Conservation (phyloP, 2,113 vertebrate species). For the Megaleporinus macrocephalus region DNA sequence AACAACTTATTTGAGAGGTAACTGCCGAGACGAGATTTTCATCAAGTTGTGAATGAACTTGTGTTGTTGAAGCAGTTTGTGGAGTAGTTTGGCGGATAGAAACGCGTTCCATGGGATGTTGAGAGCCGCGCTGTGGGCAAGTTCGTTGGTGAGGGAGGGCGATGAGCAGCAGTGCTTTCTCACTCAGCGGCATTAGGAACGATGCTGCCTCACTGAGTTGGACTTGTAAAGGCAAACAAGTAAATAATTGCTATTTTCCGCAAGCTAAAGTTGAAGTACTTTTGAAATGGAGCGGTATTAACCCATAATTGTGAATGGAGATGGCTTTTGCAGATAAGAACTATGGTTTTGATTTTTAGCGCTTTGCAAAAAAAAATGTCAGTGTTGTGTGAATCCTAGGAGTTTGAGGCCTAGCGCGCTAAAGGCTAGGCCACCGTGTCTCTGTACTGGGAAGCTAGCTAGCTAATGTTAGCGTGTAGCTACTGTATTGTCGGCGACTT, state of each 20-base stretch:
- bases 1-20: conserved; percentile 79
- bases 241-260: conserved; percentile 66
- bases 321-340: conserved; percentile 26
- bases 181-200: conserved; percentile 54
- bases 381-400: conserved; percentile 72
- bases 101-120: conserved; percentile 64
- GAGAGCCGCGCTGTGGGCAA: conserved; percentile 69
- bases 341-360: conserved; percentile 59
- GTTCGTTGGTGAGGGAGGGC: conserved; percentile 65
- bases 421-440: conserved; percentile 52
- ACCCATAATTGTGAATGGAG: not conserved
- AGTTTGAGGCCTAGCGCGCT: conserved; percentile 78
- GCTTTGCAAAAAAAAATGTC: conserved; percentile 41
- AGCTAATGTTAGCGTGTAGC: conserved; percentile 16
- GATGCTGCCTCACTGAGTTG: conserved; percentile 63
- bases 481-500: not conserved
- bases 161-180: conserved; percentile 67
- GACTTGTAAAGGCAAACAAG: conserved; percentile 77
- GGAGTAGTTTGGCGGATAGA: conserved; percentile 45
- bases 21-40: conserved; percentile 56
- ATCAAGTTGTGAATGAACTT: not conserved
- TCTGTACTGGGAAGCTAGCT: not conserved
- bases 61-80: conserved; percentile 24
- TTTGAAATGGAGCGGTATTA: conserved; percentile 46
- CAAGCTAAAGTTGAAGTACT: conserved; percentile 69